phyloP scores from a whole-genome alignment of 23 tunicate genomes.

The Corella eumyota region DNA sequence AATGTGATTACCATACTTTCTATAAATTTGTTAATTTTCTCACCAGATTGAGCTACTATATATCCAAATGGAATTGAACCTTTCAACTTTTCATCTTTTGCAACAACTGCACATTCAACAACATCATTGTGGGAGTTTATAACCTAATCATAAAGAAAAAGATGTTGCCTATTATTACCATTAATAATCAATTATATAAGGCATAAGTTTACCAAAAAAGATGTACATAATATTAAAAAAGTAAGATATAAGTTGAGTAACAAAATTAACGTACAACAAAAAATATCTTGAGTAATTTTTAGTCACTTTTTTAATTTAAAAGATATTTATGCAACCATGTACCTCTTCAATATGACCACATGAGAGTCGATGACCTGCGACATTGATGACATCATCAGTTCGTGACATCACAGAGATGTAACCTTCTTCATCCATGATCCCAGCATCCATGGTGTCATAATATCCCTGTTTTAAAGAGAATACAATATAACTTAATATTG shows the following conservation, averaged over 20 bases:
- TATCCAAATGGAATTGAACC: conserved; percentile 84
- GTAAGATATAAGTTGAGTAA: too few species aligned
- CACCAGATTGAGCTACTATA: conserved; percentile 67
- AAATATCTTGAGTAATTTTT: too few species aligned
- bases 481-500: too few species aligned
- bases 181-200: neutral
- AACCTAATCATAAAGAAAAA: conserved; percentile 22
- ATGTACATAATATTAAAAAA: neutral
- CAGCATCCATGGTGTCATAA: conserved; percentile 98
- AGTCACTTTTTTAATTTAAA: too few species aligned
- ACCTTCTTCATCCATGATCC: conserved; percentile 77
- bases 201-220: neutral
- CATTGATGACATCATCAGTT: conserved; percentile 97
- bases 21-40: too few species aligned
- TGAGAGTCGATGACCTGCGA: conserved; percentile 88
- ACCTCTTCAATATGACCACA: conserved; percentile 97
- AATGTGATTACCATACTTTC: too few species aligned
- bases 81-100: conserved; percentile 65
- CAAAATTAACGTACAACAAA: too few species aligned
- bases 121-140: conserved; percentile 56
- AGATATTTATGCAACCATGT: too few species aligned
- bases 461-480: conserved; percentile 64
- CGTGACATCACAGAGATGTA: conserved; percentile 96
- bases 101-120: conserved; percentile 82
- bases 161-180: neutral